Percentiles rank a stretch among this genome's conserved stretches.
These are phyloP conservation scores for Cyanistes caeruleus DNA, from an alignment of 2,113 vertebrate genomes.

Conservation along the genomic window DNA sequence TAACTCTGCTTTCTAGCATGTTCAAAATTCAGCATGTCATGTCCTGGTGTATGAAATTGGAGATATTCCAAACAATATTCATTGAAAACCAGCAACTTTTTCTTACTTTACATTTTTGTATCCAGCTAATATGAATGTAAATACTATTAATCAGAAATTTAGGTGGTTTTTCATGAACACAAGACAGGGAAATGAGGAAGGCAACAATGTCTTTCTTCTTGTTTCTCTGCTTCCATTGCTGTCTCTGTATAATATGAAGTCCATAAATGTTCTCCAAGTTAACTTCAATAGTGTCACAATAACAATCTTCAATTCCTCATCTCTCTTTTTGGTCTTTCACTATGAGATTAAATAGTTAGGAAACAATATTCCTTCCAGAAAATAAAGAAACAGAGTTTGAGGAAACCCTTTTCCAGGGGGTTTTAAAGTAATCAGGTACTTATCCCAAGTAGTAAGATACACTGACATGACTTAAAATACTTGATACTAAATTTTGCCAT, in stretches of 20 bases:
- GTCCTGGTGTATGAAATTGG: background rate
- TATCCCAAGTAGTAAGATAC: background rate
- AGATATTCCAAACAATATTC: background rate
- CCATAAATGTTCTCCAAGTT: background rate
- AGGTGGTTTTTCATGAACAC: background rate
- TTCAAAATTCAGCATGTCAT: background rate
- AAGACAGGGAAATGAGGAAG: background rate
- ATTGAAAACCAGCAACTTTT: background rate
- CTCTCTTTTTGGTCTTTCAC: background rate
- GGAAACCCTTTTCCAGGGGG: background rate
- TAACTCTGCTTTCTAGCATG: background rate
- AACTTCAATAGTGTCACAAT: background rate
- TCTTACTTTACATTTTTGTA: background rate
- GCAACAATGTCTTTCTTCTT: background rate
- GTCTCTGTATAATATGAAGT: background rate
- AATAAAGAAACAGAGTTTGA: background rate
- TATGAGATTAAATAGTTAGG: background rate
- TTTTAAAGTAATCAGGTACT: background rate
- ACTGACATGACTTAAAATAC: background rate
- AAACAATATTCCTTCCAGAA: background rate
- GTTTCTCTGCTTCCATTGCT: background rate
- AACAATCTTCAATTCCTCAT: background rate
- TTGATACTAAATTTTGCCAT: background rate
- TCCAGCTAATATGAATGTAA: background rate
- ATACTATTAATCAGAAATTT: background rate